Base-by-base conservation (phyloP, 2,113 vertebrate species). In the Otocyon megalotis region DNA sequence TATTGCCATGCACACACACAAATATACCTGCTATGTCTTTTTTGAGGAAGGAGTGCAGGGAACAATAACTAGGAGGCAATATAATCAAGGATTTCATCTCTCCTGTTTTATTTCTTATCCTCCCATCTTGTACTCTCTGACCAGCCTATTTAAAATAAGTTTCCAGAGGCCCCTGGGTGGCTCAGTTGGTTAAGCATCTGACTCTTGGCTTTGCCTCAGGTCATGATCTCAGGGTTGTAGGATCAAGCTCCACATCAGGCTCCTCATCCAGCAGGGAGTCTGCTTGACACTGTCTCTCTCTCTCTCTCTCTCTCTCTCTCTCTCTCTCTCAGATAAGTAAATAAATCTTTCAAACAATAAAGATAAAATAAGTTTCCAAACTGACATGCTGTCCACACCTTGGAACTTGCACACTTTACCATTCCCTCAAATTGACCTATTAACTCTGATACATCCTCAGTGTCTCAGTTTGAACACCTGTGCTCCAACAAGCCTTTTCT, bases 341-440 rank as follows among this genome's bases (percentile, higher is more conserved):
- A 69, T 69, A 69, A n/a, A 17, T 35, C 67, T 35, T 10, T 69
- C n/a, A 69, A 69, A 69, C 8, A 69, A 35, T 35, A 69, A 69
- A 69, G 67, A 69, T 69, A 69, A 69, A 69, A 35, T 20, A 69
- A 50, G 15, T 67, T 95, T 77, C 76, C 60, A 96, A 74, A 50
- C 2, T 16, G 72, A 24, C 37, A 6, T 1, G 15, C n/a, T 22
- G 2, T 67, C 54, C 8, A 32, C 0, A 3, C 17, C 30, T 26
- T 43, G 10, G 37, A 63, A 76, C 63, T 32, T 63, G 0, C 1
- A 43, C 22, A 9, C 26, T 30, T 77, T 48, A 43, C 3, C 62
- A 65, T 30, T 26, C 24, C 22, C 11, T 5, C 3, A 2, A 0
- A 8, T 7, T 88, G 77, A 50, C 54, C 17, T 76, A 7, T 54